These are phyloP conservation scores for Caenorhabditis sulstoni DNA, from an alignment of 2,888 invertebrate species.

Conservation along the genomic window DNA sequence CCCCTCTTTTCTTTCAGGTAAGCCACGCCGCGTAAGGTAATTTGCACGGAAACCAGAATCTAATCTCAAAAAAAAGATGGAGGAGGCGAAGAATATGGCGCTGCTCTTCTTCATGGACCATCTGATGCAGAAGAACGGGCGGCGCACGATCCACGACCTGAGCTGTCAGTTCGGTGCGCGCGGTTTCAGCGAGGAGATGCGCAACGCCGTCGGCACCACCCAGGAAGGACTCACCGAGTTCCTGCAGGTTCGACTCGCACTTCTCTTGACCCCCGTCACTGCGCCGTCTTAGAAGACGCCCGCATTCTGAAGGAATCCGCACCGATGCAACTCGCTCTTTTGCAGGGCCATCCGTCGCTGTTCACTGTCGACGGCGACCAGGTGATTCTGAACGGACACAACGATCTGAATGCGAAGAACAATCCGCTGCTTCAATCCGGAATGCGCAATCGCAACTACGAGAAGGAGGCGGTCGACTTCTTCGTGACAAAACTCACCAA, in stretches of 20 bases:
- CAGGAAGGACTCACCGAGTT: conserved; percentile 90
- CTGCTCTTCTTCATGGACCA: conserved; percentile 98
- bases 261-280: too few species aligned
- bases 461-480: conserved; percentile 96
- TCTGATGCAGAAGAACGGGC: conserved; percentile 89
- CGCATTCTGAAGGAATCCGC: too few species aligned
- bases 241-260: conserved; percentile 83
- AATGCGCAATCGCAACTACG: conserved; percentile 85
- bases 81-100: conserved; percentile 87
- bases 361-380: conserved; percentile 93
- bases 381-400: conserved; percentile 80
- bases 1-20: conserved; percentile 58
- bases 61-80: conserved; percentile 59
- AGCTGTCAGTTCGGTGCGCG: conserved; percentile 99
- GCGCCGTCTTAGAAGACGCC: too few species aligned
- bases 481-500: conserved; percentile 94
- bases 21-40: conserved; percentile 58
- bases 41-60: conserved; percentile 14
- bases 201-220: conserved; percentile 84
- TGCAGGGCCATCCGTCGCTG: conserved; percentile 87
- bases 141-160: conserved; percentile 85
- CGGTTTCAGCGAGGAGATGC: conserved; percentile 98
- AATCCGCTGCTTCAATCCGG: conserved; percentile 75
- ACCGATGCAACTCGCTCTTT: too few species aligned
- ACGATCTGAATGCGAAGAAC: conserved; percentile 80